Conservation (phyloP, 2,888 invertebrate genomes). For the Drosophila phalerata region DNA sequence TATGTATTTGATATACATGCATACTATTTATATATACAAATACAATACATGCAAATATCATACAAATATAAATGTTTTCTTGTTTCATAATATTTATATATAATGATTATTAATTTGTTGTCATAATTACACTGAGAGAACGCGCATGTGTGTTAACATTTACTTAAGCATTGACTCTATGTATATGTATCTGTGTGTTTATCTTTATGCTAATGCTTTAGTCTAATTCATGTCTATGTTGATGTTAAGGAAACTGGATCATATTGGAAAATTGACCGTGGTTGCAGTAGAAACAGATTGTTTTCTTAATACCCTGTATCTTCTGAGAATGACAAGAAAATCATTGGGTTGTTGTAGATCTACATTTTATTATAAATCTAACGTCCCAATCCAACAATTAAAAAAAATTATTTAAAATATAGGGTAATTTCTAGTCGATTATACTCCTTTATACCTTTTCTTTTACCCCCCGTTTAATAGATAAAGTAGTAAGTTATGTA, state of each 20-base stretch:
- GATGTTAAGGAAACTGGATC: constrained; percentile 15
- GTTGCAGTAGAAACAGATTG: neutral
- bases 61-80: constrained; percentile 52
- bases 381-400: neutral
- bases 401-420: neutral
- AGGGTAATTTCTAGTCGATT: neutral
- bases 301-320: neutral
- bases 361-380: neutral
- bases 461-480: neutral
- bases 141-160: constrained; percentile 59
- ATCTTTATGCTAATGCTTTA: neutral
- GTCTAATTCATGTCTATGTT: constrained; percentile 16
- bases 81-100: constrained; percentile 38
- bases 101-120: constrained; percentile 14
- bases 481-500: constrained; percentile 11
- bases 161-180: constrained; percentile 53
- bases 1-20: constrained; percentile 64
- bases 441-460: neutral
- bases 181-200: constrained; percentile 5
- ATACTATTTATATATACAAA: constrained; percentile 65
- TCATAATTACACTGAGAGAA: constrained; percentile 60
- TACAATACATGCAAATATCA: constrained; percentile 68
- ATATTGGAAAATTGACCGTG: constrained; percentile 66
- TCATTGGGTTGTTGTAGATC: no score
- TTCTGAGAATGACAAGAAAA: neutral